Conservation (phyloP, 92 coral and sea anemone genomes). For the Micromussa lordhowensis region DNA sequence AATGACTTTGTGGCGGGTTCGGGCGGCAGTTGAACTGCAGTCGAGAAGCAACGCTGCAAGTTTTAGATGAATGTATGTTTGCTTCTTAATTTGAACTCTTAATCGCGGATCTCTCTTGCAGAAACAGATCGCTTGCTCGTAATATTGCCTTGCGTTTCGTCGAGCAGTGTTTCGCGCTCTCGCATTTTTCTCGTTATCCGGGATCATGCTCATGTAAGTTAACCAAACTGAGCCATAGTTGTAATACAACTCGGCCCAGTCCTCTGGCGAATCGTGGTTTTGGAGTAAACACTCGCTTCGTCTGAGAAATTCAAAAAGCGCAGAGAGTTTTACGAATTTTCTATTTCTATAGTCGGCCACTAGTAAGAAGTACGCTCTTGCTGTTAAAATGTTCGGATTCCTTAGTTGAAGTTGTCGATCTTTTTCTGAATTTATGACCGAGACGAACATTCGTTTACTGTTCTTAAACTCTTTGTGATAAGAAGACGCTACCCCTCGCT, state of each 20-base stretch:
- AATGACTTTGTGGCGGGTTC: slow-evolving; percentile 14
- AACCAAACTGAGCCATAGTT: slow-evolving; percentile 24
- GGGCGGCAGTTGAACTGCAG: slow-evolving; percentile 31
- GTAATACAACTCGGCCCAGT: slow-evolving; percentile 28
- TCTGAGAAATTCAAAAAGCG: slow-evolving; percentile 17
- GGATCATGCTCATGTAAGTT: background rate
- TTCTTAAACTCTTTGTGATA: slow-evolving; percentile 13
- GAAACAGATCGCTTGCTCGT: background rate
- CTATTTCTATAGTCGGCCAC: background rate
- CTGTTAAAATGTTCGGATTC: slow-evolving; percentile 3
- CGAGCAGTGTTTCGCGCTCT: background rate
- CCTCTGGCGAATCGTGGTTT: slow-evolving; percentile 26
- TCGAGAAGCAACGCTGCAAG: slow-evolving; percentile 27
- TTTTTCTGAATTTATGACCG: slow-evolving; percentile 9
- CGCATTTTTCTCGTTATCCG: background rate
- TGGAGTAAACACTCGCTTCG: slow-evolving; percentile 12
- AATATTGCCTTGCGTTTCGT: background rate
- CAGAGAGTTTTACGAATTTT: background rate
- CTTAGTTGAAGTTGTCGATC: background rate
- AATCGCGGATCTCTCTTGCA: background rate
- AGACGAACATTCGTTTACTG: background rate
- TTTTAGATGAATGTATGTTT: slow-evolving; percentile 8
- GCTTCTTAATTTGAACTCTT: slow-evolving; percentile 15
- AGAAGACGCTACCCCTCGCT: slow-evolving; percentile 24
- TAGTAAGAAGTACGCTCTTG: slow-evolving; percentile 29